Base-by-base conservation (phyloP, 2,888 invertebrate genomes). In the Torymus auratus region DNA sequence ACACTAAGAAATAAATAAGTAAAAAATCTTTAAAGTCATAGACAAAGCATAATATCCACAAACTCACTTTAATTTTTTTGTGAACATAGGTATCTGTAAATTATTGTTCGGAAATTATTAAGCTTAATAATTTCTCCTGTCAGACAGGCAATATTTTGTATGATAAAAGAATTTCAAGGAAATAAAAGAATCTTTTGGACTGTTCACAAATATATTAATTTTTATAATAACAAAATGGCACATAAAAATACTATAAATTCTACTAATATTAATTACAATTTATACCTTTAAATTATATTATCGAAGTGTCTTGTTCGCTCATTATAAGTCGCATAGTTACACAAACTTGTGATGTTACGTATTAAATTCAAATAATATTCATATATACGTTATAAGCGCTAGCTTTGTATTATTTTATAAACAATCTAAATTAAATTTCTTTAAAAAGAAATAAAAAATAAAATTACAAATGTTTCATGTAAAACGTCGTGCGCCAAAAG, bases 241-340 rank as follows among this genome's bases (percentile, higher is more conserved):
- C 79, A 79, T 79, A 79, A 73, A 78, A 79, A 73, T 79, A 79
- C 67, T 79, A 79, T 79, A 79, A 79, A 79, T 79, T 79, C 73
- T 79, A 79, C 73, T 68, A 79, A 56, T 77, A 69, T 41, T 68
- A 73, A 69, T 79, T 79, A 79, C 68, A 79, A 79, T 72, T 67
- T 20, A 52, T 78, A 78, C 52, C 67, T 67, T 78, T 69, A 73
- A 79, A 73, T 23, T 41, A 72, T 72, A 55, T 71, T 5, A 11
- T 58, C 50, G 41, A 72, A 60, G 60, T 78, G 52, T 72, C 53
- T 68, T 55, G 67, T 76, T 76, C 61, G 55, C 72, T 78, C 60
- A n/a, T 67, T 61, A 61, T 20, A 72, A 78, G 65, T 78, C 65
- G 67, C 53, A 73, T 61, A 67, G 61, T 68, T 71, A 79, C 79